Evolutionary conservation across 2,888 invertebrate species (phyloP).

Genomic region (Eupithecia exiguata): DNA sequence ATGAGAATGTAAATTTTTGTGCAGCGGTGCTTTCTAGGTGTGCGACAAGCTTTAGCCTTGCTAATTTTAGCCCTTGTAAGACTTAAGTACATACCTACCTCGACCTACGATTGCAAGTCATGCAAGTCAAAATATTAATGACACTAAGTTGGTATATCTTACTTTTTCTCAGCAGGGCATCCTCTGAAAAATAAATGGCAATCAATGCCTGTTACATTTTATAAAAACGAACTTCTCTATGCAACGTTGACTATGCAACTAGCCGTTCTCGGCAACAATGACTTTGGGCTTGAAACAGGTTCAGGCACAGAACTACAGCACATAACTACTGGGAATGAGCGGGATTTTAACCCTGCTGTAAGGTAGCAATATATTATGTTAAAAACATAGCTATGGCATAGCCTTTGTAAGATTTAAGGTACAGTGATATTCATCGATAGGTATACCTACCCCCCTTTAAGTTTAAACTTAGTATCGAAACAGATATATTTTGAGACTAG

Average conservation of each 20-base stretch:
- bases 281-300: background rate
- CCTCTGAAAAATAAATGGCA: slow-evolving; percentile 57
- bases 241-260: no score
- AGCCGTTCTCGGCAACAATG: background rate
- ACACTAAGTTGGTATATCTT: background rate
- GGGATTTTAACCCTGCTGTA: background rate
- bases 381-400: background rate
- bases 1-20: no score
- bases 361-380: no score
- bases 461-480: no score
- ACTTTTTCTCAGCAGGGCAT: slow-evolving; percentile 52
- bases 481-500: no score
- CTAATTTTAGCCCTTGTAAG: background rate
- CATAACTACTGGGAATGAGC: no score
- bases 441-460: no score
- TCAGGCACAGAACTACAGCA: no score
- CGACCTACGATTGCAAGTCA: background rate
- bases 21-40: no score
- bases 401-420: background rate
- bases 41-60: no score
- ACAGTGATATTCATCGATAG: no score
- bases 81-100: background rate
- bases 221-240: background rate
- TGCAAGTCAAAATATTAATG: background rate
- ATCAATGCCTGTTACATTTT: background rate